These are phyloP conservation scores for Blastomussa wellsi DNA, from an alignment of 92 coral and sea anemone genomes.

Conservation along the genomic window DNA sequence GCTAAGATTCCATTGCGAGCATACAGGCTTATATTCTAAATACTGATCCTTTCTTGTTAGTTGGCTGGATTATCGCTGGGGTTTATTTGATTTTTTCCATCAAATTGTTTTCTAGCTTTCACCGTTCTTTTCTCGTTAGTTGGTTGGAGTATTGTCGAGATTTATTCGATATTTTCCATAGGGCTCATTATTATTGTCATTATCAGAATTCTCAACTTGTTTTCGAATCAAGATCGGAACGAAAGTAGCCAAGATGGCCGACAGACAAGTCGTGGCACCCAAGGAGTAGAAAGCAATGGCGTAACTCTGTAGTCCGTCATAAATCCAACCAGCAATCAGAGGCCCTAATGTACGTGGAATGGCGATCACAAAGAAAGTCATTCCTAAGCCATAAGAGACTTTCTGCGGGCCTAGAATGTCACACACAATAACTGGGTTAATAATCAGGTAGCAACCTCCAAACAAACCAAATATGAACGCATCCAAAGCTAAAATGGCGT, in stretches of 20 bases:
- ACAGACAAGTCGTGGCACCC: conserved; percentile 40
- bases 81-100: too few species aligned
- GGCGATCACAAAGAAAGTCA: conserved; percentile 58
- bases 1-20: too few species aligned
- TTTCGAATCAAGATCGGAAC: conserved; percentile 31
- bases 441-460: conserved; percentile 66
- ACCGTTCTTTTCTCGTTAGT: too few species aligned
- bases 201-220: not conserved
- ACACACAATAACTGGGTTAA: conserved; percentile 60
- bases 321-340: conserved; percentile 68
- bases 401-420: conserved; percentile 71
- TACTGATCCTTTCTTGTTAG: too few species aligned
- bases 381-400: conserved; percentile 65
- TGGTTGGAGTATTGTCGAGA: not conserved
- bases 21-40: too few species aligned
- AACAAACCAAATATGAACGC: conserved; percentile 63
- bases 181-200: not conserved
- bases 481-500: conserved; percentile 41
- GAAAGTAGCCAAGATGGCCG: conserved; percentile 22
- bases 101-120: too few species aligned
- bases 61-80: too few species aligned
- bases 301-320: conserved; percentile 44
- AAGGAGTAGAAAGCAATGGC: conserved; percentile 42
- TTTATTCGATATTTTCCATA: not conserved
- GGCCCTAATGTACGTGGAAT: conserved; percentile 70